phyloP scores from a whole-genome alignment of 2,113 vertebrate species.

The Saccopteryx bilineata region DNA sequence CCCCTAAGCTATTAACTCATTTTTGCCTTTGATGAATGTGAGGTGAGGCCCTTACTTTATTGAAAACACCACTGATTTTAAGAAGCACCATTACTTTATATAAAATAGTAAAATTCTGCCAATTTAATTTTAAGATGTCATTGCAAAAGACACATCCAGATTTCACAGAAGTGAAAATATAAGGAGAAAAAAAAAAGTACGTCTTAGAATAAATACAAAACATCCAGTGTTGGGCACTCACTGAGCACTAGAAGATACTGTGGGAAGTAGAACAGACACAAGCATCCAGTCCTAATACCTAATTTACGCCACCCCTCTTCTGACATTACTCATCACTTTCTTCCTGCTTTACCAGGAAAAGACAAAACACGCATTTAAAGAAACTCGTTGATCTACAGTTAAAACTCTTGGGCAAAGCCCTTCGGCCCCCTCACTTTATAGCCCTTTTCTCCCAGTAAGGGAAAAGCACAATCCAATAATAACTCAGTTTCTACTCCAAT shows the following conservation, averaged over 20 bases:
- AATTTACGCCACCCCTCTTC: accelerated
- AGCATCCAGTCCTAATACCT: neutral
- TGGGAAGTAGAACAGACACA: neutral
- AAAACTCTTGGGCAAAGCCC: neutral
- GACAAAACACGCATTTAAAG: neutral
- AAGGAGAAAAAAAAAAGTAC: neutral
- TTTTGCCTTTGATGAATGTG: neutral
- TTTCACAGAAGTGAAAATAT: neutral
- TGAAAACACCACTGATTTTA: neutral
- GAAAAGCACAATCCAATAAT: neutral
- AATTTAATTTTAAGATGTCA: neutral
- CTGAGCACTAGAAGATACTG: neutral
- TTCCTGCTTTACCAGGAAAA: neutral
- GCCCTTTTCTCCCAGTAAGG: neutral
- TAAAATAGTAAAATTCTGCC: neutral
- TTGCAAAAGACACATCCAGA: neutral
- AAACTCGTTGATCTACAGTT: neutral
- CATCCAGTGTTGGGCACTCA: neutral
- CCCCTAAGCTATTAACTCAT: neutral
- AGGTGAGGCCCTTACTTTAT: neutral
- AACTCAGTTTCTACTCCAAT: neutral
- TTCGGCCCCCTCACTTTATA: too few relatives aligned
- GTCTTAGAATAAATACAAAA: neutral
- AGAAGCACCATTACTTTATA: neutral
- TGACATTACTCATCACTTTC: neutral